phyloP scores from a whole-genome alignment of 2,113 vertebrate genomes.

The Epinephelus moara region DNA sequence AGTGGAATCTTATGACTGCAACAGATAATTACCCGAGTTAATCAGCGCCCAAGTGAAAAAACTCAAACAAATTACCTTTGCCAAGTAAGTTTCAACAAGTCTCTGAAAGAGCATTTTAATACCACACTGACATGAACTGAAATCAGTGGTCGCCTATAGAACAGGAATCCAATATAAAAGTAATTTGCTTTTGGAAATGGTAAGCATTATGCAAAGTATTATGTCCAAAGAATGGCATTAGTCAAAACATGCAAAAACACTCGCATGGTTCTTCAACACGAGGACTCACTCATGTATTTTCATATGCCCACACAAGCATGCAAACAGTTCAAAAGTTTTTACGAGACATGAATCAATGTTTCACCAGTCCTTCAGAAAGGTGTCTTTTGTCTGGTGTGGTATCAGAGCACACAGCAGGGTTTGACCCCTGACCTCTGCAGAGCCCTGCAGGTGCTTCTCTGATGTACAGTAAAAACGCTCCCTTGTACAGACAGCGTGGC shows the following conservation, averaged over 20 bases:
- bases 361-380: conserved; percentile 20
- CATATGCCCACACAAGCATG: too few species aligned
- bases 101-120: background rate
- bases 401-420: conserved; percentile 30
- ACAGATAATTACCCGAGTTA: background rate
- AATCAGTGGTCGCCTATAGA: background rate
- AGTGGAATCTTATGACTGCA: background rate
- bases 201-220: background rate
- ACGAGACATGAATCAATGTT: conserved; percentile 18
- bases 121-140: background rate
- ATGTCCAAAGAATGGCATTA: background rate
- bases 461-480: conserved; percentile 44
- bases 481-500: conserved; percentile 51
- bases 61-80: background rate
- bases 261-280: background rate
- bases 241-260: conserved; percentile 5
- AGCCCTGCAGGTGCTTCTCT: conserved; percentile 46
- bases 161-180: background rate
- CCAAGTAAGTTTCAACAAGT: background rate
- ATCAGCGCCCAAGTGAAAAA: background rate
- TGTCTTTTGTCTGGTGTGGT: conserved; percentile 24
- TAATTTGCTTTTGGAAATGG: background rate
- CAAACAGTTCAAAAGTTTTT: background rate
- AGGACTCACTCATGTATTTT: background rate
- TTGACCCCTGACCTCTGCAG: conserved; percentile 52